Percentiles rank a stretch among this genome's conserved stretches.
Conservation (phyloP, 2,113 vertebrate genomes). For the Sinosuthora webbiana region DNA sequence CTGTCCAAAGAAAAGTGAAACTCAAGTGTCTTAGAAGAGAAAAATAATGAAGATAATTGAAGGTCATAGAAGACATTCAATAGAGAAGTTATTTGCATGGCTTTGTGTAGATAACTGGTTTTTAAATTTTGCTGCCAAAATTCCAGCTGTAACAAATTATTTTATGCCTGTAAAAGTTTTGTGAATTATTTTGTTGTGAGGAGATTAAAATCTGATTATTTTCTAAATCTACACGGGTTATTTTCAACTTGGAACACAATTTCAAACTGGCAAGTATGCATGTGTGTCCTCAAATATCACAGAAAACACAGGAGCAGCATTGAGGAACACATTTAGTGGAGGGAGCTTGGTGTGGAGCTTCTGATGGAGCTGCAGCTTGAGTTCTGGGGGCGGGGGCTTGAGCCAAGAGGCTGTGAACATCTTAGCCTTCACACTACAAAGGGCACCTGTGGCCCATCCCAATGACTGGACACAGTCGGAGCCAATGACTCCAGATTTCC, state of each 20-base stretch:
- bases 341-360: background rate
- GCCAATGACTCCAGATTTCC: background rate
- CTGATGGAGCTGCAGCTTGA: background rate
- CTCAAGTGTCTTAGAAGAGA: background rate
- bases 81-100: background rate
- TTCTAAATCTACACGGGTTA: background rate
- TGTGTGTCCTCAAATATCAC: accelerated
- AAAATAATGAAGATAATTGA: background rate
- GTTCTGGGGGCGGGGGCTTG: accelerated
- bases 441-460: background rate
- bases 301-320: accelerated
- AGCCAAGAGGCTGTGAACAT: background rate
- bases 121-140: background rate
- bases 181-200: background rate
- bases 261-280: background rate
- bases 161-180: background rate
- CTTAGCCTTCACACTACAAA: background rate
- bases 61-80: background rate
- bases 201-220: background rate
- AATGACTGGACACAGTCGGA: background rate
- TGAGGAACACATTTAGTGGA: background rate
- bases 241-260: background rate
- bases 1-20: background rate
- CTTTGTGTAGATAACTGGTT: background rate
- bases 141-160: background rate